Evolutionary conservation across 1,140 invertebrate species (phyloP).

Genomic region (Drosophila lini): DNA sequence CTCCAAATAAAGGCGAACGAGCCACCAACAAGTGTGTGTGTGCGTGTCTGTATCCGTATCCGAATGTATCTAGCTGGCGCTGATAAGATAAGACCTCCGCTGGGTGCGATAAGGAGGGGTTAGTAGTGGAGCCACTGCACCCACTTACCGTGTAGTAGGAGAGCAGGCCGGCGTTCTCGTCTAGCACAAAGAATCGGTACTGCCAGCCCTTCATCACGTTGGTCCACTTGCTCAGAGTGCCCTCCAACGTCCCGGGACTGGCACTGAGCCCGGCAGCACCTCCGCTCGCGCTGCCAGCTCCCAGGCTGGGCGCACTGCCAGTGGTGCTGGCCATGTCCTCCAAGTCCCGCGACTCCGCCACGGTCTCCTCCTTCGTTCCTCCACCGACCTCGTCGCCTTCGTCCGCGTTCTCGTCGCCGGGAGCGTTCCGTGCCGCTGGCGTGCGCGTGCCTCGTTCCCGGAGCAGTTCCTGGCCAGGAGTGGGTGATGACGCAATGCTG

Average conservation of each 20-base stretch:
- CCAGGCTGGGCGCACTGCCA: conserved; percentile 35
- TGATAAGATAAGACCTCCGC: conserved; percentile 40
- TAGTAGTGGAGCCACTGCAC: conserved; percentile 19
- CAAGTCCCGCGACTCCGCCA: conserved; percentile 30
- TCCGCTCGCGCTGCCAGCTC: conserved; percentile 7
- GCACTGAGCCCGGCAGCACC: conserved; percentile 10
- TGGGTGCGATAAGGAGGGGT: conserved; percentile 19
- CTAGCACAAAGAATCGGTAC: conserved; percentile 99
- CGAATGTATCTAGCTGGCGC: conserved; percentile 28
- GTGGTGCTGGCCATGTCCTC: conserved; percentile 44
- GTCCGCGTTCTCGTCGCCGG: conserved; percentile 17
- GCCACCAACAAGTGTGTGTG: conserved; percentile 17
- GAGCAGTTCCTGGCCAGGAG: conserved; percentile 13
- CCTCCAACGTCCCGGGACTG: conserved; percentile 91
- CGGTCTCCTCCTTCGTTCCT: conserved; percentile 22
- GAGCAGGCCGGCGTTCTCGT: conserved; percentile 96
- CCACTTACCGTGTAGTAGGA: conserved; percentile 98
- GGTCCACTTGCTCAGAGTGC: conserved; percentile 99
- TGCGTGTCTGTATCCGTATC: conserved; percentile 18
- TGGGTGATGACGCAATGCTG: conserved; percentile 39
- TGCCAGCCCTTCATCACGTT: conserved; percentile 99
- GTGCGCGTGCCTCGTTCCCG: conserved; percentile 3
- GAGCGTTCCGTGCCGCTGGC: conserved; percentile 19
- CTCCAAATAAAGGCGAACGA: conserved; percentile 16
- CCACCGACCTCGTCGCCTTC: conserved; percentile 14